Evolutionary conservation across 2,797 vertebrate genomes (phyloP).

Genomic region (Siniperca scherzeri): DNA sequence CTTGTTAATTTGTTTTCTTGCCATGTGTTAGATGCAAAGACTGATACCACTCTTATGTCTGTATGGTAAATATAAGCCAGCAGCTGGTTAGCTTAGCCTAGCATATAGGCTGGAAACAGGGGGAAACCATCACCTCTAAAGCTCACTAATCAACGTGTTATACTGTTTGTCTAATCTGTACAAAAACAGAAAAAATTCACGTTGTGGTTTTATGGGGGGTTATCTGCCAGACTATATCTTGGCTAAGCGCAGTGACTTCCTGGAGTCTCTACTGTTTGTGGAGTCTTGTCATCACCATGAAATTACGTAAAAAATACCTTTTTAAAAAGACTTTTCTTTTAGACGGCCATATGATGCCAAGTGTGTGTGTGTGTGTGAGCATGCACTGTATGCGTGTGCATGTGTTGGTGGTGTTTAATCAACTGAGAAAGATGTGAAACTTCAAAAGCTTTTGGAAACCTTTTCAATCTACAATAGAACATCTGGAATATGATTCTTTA

Average conservation of each 20-base stretch:
- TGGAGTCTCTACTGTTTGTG: not conserved
- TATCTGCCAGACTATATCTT: not conserved
- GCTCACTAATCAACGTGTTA: not conserved
- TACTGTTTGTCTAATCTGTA: not conserved
- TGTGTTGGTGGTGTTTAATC: not conserved
- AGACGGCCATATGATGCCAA: conserved; percentile 23
- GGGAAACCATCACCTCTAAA: not conserved
- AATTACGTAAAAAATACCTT: conserved; percentile 5
- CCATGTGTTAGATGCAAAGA: not conserved
- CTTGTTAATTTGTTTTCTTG: not conserved
- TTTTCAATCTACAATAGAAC: not conserved
- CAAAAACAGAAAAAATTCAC: not conserved
- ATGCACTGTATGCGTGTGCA: not conserved
- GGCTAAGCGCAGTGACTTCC: not conserved
- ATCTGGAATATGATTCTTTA: not conserved
- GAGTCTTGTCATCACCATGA: not conserved
- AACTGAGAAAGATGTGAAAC: not conserved
- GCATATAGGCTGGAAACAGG: not conserved
- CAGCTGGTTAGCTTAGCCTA: not conserved
- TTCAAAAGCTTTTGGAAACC: not conserved
- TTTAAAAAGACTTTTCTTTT: conserved; percentile 10
- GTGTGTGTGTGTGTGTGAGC: not conserved
- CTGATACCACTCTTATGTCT: not conserved
- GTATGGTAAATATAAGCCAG: not conserved
- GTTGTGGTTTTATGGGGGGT: not conserved